A percentile compares a stretch with the other conserved stretches of the same genome.
Conservation (phyloP, 2,797 vertebrate genomes). For the Anisognathus igniventris region DNA sequence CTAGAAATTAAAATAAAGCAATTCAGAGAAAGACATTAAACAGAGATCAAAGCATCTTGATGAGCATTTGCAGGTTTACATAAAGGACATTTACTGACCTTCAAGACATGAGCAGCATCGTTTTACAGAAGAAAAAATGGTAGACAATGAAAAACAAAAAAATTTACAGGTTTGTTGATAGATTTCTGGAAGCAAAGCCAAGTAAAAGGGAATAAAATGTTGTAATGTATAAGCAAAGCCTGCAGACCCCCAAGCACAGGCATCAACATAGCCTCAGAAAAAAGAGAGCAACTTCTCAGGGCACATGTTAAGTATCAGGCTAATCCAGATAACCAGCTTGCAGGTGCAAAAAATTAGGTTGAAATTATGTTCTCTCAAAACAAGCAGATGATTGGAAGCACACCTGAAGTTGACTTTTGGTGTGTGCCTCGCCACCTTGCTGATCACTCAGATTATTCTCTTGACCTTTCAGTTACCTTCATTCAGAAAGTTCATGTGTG, state of each 20-base stretch:
- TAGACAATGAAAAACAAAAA: not conserved
- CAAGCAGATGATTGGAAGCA: not conserved
- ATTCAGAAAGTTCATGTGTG: not conserved
- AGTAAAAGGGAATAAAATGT: not conserved
- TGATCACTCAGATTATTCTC: not conserved
- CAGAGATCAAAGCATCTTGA: not conserved
- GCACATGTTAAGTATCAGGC: not conserved
- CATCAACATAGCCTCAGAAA: accelerated
- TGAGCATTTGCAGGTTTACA: not conserved
- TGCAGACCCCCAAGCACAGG: accelerated
- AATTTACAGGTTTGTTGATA: not conserved
- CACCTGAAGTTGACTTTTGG: not conserved
- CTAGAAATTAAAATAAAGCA: not conserved
- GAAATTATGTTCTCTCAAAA: not conserved
- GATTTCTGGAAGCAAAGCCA: not conserved
- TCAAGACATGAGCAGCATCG: accelerated
- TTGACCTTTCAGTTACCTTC: not conserved
- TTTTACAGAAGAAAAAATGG: not conserved
- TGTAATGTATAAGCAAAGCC: not conserved
- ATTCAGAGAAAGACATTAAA: not conserved
- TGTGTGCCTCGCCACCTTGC: not conserved
- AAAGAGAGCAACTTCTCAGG: accelerated
- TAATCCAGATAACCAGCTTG: not conserved
- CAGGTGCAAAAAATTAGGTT: not conserved
- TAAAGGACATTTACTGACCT: not conserved